These are phyloP conservation scores for Saccopteryx leptura DNA, from an alignment of 2,113 vertebrate species.

Conservation along the genomic window DNA sequence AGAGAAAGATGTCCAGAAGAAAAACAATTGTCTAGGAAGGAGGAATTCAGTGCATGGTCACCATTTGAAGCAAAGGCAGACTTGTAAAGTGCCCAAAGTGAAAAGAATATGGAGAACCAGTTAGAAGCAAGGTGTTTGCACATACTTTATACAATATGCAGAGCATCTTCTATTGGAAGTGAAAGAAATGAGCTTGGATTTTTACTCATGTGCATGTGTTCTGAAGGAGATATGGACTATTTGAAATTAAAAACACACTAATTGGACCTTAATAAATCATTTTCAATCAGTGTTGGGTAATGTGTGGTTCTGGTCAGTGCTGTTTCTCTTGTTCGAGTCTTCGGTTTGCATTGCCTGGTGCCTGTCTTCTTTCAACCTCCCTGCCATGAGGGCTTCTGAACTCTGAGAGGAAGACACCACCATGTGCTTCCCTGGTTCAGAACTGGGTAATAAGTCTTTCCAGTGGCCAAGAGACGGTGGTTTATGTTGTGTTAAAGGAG, in stretches of 20 bases:
- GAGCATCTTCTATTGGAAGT: conserved; percentile 58
- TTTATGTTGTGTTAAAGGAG: background rate
- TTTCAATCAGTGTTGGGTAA: conserved; percentile 55
- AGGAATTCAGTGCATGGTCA: conserved; percentile 27
- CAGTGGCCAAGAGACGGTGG: background rate
- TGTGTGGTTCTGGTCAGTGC: conserved; percentile 52
- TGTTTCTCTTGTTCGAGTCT: background rate
- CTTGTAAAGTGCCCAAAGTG: background rate
- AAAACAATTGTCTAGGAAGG: background rate
- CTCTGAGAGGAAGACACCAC: background rate
- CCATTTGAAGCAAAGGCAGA: background rate
- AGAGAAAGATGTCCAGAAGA: conserved; percentile 61
- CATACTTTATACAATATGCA: conserved; percentile 60
- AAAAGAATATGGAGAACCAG: background rate
- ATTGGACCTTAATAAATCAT: conserved; percentile 81
- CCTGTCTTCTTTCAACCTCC: background rate
- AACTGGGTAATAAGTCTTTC: background rate
- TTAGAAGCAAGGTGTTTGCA: conserved; percentile 42
- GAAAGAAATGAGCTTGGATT: conserved; percentile 65
- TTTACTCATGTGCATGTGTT: conserved; percentile 65
- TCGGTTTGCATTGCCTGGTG: accelerated
- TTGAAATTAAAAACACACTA: conserved; percentile 77
- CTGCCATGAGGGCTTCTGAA: background rate
- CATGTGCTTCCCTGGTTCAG: background rate
- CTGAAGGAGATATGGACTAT: conserved; percentile 63